A percentile compares a stretch with the other conserved stretches of the same genome.
Evolutionary conservation across 2,888 invertebrate species (phyloP).

Genomic region (Ichneumoninae sp.): DNA sequence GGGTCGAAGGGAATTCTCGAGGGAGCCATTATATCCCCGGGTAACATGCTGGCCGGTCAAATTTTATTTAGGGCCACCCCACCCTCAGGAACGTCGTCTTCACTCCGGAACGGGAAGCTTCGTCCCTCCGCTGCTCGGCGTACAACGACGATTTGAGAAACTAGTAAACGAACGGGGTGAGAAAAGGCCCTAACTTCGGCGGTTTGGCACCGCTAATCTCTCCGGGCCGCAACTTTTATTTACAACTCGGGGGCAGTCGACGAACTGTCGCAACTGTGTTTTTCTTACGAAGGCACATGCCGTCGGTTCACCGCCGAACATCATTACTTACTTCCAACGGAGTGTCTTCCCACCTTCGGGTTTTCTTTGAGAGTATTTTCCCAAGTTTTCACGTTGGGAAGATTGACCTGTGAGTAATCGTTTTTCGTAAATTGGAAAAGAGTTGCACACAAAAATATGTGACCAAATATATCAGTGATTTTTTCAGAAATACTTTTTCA

Average conservation of each 20-base stretch:
- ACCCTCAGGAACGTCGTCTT: conserved; percentile 18
- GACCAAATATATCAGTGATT: neutral
- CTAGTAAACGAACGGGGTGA: conserved; percentile 51
- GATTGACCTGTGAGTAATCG: neutral
- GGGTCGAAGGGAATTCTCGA: conserved; percentile 37
- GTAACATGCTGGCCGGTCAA: conserved; percentile 62
- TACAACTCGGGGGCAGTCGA: conserved; percentile 69
- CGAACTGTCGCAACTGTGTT: conserved; percentile 61
- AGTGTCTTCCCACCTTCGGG: conserved; percentile 27
- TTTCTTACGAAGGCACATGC: conserved; percentile 19
- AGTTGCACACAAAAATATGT: neutral
- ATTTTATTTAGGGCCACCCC: conserved; percentile 72
- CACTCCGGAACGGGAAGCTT: neutral
- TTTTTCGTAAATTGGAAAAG: neutral
- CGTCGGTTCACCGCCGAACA: neutral
- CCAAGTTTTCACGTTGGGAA: neutral
- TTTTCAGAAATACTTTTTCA: neutral
- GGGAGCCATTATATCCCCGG: conserved; percentile 67
- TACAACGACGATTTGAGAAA: conserved; percentile 28
- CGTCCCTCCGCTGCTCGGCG: neutral
- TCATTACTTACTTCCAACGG: conserved; percentile 55
- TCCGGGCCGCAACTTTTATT: conserved; percentile 72
- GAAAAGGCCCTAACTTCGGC: conserved; percentile 74
- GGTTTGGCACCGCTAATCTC: conserved; percentile 76
- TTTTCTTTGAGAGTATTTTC: neutral